Evolutionary conservation across 2,113 vertebrate genomes (phyloP), one percentile per base, ranked within the genome.

Genomic region (Urocynchramus pylzowi): DNA sequence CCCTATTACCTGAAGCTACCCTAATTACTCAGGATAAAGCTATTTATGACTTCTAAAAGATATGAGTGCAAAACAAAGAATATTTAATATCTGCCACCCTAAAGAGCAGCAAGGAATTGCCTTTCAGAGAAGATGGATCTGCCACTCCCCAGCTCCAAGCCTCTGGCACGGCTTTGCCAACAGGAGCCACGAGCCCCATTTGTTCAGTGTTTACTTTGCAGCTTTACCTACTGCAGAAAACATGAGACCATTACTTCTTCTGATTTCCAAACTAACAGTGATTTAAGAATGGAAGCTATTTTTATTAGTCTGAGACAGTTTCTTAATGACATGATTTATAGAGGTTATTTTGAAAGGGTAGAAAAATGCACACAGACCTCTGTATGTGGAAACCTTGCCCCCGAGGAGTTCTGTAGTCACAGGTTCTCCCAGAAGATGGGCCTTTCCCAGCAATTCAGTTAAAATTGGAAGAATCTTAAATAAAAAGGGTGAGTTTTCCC

Each of bases 311-410:
- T 52, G 60, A 71, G 65, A 64, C 41, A 75, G 59, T 78, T 84
- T 76, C 61, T 92, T 94, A 94, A 87, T 42, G 20, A 53, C 7
- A 4, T 68, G 76, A 89, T 94, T 90, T 93, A 70, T 35, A 8
- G 18, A 77, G 19, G 59, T 63, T 74, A 41, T 95, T 95, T 84
- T 77, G 52, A 68, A 75, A 42, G 19, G 39, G 41, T 54, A 68
- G 37, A 44, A 54, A 81, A 89, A 71, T 3, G 9, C 30, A 71
- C 49, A 23, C 11, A 69, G 65, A 44, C 13, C 33, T 68, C 57
- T 11, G 4, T 13, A 17, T 37, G 18, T 19, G 39, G 63, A 70
- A 67, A 26, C 14, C 16, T 17, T 39, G 37, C 31, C 39, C 54
- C 49, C 11, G 16, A 61, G n/a, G 22, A 33, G 74, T 16, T 53